Evolutionary conservation across 2,888 invertebrate genomes (phyloP).

Genomic region (Saturnia pavonia): DNA sequence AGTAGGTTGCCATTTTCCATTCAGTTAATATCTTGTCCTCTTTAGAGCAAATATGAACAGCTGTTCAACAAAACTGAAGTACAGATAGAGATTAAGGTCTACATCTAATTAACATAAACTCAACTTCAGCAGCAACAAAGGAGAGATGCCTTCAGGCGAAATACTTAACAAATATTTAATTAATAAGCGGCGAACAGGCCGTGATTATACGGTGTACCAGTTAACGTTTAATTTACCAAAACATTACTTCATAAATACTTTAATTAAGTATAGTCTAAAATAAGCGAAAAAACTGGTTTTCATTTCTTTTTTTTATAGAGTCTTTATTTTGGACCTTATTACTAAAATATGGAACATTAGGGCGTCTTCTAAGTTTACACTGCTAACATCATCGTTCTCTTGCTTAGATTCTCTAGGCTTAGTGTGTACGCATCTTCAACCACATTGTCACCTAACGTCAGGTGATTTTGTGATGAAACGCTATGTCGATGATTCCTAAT

Average conservation of each 20-base stretch:
- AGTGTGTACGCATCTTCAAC: too few species aligned
- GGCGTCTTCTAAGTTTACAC: too few species aligned
- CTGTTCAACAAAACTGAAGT: not conserved
- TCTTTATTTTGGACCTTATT: not conserved
- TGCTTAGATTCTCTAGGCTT: too few species aligned
- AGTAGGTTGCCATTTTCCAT: too few species aligned
- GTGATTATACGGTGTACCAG: not conserved
- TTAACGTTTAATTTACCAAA: not conserved
- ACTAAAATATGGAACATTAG: too few species aligned
- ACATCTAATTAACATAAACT: slow-evolving; percentile 11
- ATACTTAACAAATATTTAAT: slow-evolving; percentile 6
- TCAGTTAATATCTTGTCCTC: too few species aligned
- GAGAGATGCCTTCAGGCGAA: slow-evolving; percentile 1
- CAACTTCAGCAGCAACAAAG: not conserved
- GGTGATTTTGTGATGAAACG: too few species aligned
- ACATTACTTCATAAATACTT: slow-evolving; percentile 7
- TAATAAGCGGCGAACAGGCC: slow-evolving; percentile 4
- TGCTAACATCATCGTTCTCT: too few species aligned
- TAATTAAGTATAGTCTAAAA: not conserved
- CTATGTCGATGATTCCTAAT: too few species aligned
- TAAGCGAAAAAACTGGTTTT: not conserved
- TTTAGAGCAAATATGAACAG: not conserved
- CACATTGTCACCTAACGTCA: too few species aligned
- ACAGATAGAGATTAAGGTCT: slow-evolving; percentile 1
- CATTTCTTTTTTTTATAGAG: not conserved